Evolutionary conservation across 2,888 invertebrate genomes (phyloP).

Genomic region (Papilio gigon): DNA sequence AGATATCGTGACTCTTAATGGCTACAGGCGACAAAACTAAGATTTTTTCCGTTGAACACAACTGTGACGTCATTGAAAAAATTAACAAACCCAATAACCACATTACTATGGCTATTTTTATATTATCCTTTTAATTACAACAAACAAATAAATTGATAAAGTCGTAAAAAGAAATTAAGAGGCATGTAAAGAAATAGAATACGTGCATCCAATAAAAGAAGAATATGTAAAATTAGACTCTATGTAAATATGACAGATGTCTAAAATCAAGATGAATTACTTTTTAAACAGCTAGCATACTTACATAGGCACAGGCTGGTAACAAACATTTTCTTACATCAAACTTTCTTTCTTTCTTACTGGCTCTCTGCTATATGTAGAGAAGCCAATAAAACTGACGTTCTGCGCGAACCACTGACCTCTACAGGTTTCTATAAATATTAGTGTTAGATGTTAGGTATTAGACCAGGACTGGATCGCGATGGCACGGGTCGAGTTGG

Average conservation of each 20-base stretch:
- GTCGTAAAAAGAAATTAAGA: not conserved
- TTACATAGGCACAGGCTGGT: not conserved
- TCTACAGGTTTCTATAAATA: no score
- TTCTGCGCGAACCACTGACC: no score
- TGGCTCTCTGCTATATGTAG: no score
- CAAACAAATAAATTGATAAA: slow-evolving; percentile 2
- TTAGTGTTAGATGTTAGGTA: no score
- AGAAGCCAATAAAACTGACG: no score
- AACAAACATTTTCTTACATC: not conserved
- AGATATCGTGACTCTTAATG: slow-evolving; percentile 23
- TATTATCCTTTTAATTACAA: not conserved
- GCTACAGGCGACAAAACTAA: slow-evolving; percentile 34
- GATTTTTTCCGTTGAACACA: slow-evolving; percentile 16
- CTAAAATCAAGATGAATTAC: not conserved
- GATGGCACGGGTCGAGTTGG: no score
- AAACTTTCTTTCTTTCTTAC: no score
- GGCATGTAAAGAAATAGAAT: not conserved
- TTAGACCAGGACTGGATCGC: no score
- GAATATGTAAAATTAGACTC: slow-evolving; percentile 3
- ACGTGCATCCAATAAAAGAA: not conserved
- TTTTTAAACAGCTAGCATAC: not conserved
- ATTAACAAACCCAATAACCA: slow-evolving; percentile 7
- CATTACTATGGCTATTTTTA: not conserved
- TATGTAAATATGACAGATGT: not conserved
- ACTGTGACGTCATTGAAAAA: slow-evolving; percentile 5